Percentiles rank a stretch among this genome's conserved stretches.
Conservation (phyloP, 2,888 invertebrate species). For the Dione juno region DNA sequence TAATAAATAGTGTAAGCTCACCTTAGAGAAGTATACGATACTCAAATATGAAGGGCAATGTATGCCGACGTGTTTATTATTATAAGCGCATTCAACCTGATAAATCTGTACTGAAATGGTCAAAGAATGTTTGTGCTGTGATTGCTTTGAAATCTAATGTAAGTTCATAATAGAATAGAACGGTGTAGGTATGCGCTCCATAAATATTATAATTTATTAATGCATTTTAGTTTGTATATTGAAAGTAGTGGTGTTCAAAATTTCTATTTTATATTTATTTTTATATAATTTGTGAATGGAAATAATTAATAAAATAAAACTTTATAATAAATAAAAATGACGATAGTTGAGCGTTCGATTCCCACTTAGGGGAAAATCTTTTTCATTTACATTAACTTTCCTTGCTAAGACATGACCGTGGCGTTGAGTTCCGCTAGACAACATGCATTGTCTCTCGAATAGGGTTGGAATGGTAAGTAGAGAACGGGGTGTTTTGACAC, state of each 20-base stretch:
- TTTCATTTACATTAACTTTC: too few species aligned
- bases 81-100: conserved; percentile 45
- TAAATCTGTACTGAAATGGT: conserved; percentile 42
- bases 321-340: too few species aligned
- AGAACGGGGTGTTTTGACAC: not conserved
- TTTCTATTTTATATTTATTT: too few species aligned
- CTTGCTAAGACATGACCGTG: too few species aligned
- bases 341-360: too few species aligned
- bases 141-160: conserved; percentile 38
- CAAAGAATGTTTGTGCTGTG: conserved; percentile 35
- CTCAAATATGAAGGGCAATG: conserved; percentile 57
- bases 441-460: too few species aligned
- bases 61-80: conserved; percentile 48
- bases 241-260: not conserved
- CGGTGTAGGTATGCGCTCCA: not conserved
- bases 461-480: not conserved
- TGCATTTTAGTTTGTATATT: not conserved
- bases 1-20: conserved; percentile 43
- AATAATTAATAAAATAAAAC: too few species aligned
- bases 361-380: too few species aligned
- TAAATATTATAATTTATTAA: conserved; percentile 6
- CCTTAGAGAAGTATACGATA: conserved; percentile 52
- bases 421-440: too few species aligned
- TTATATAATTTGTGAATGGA: too few species aligned
- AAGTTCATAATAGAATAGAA: conserved; percentile 4